Evolutionary conservation across 2,113 vertebrate genomes (phyloP), one percentile per base, ranked within the genome.

Genomic region (Hypocryptadius cinnamomeus): DNA sequence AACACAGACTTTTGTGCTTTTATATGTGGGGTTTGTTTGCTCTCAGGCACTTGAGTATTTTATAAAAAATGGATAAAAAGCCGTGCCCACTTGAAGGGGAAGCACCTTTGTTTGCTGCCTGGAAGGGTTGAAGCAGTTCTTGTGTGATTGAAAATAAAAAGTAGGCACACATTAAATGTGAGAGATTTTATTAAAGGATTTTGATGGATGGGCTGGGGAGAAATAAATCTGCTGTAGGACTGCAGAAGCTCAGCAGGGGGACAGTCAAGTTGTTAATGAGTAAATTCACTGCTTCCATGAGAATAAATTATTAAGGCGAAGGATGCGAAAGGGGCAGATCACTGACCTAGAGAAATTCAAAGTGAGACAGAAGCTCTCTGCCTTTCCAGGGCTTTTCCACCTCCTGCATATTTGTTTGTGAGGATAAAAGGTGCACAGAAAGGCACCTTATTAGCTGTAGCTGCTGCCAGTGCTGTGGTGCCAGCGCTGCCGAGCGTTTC

Each of bases 401-500:
- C 54, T 88, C 68, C 64, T 28, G 13, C 5, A 3, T 63, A 3
- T 31, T 84, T 80, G 21, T 57, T 85, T 35, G 31, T 3, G 8
- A 35, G 35, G 40, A 77, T 76, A 30, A 83, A 79, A 77, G 50
- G 45, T 79, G 48, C 51, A 5, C 2, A 5, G 3, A 51, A 65
- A 59, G 39, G 37, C 47, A 61, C 10, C 44, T 84, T 79, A 5
- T 72, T 65, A 22, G 74, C 78, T 87, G 35, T 20, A 71, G 27
- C 39, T 86, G 45, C 83, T 73, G 87, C 28, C 33, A 4, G 51
- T 47, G 33, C 4, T 2, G 31, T 0, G 2, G 48, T 79, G 63
- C 66, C 60, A 50, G 74, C 0, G 0, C 69, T 70, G 77, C 45
- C 0, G 0, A 40, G 60, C 0, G 3, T 77, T 87, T 64, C 65